Percentiles rank a stretch among this genome's conserved stretches.
Evolutionary conservation across 2,797 vertebrate species (phyloP).

Genomic region (Myotis pilosus): DNA sequence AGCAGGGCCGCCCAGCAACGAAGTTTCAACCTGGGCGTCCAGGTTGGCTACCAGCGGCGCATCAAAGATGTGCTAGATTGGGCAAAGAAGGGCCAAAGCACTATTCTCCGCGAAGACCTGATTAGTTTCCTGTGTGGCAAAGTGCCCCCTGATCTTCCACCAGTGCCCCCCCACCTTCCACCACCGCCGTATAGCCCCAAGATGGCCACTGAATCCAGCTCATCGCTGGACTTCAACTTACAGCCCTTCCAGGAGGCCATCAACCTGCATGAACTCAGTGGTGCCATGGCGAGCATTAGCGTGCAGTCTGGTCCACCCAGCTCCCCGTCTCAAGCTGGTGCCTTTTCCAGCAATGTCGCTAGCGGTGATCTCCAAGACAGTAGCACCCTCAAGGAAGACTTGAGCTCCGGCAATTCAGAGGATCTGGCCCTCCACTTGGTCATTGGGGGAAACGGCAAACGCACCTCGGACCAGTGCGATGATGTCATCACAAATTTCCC

Average conservation of each 20-base stretch:
- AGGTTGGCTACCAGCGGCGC: slow-evolving; percentile 69
- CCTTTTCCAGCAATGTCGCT: slow-evolving; percentile 88
- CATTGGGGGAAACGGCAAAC: slow-evolving; percentile 93
- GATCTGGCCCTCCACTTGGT: slow-evolving; percentile 96
- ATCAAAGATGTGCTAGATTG: slow-evolving; percentile 69
- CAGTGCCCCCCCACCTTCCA: neutral
- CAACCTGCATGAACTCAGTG: slow-evolving; percentile 88
- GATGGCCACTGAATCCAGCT: neutral
- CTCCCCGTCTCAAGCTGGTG: slow-evolving; percentile 93
- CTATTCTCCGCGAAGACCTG: slow-evolving; percentile 71
- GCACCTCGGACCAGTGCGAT: slow-evolving; percentile 93
- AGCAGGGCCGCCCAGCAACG: slow-evolving; percentile 61
- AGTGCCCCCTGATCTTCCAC: slow-evolving; percentile 1
- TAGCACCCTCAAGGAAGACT: slow-evolving; percentile 93
- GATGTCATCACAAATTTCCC: slow-evolving; percentile 96
- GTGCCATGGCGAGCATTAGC: slow-evolving; percentile 95
- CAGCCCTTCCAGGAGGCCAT: slow-evolving; percentile 74
- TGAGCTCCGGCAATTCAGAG: slow-evolving; percentile 96
- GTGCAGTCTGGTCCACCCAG: slow-evolving; percentile 92
- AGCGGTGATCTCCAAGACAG: slow-evolving; percentile 91
- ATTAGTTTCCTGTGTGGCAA: slow-evolving; percentile 75
- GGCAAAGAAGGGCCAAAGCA: slow-evolving; percentile 65
- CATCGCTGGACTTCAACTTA: slow-evolving; percentile 52
- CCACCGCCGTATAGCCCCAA: neutral
- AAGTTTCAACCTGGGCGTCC: slow-evolving; percentile 72